Evolutionary conservation across 2,113 vertebrate genomes (phyloP).

Genomic region (Podilymbus podiceps): DNA sequence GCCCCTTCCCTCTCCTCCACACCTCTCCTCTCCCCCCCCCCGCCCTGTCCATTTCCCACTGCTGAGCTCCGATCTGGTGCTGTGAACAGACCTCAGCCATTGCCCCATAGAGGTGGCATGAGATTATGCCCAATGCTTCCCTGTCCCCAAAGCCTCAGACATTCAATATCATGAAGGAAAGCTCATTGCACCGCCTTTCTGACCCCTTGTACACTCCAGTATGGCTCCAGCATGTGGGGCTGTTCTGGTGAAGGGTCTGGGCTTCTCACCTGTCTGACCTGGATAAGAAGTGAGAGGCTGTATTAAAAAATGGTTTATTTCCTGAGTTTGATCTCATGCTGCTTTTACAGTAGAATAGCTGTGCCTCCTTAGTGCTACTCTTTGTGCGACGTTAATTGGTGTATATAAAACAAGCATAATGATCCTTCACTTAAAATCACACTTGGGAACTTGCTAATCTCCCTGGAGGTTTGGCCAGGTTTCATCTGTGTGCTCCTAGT

Average conservation of each 20-base stretch:
- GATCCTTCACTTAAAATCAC: not conserved
- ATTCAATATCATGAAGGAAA: not conserved
- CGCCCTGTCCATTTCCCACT: not conserved
- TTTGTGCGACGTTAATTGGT: not conserved
- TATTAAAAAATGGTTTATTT: not conserved
- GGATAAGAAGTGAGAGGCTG: not conserved
- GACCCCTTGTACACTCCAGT: not conserved
- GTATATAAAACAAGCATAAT: not conserved
- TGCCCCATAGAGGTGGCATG: fast-evolving
- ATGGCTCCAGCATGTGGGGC: fast-evolving
- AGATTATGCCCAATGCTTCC: not conserved
- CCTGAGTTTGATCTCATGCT: not conserved
- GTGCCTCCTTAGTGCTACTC: not conserved
- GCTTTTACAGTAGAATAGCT: not conserved
- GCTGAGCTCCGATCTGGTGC: not conserved
- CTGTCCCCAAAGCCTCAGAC: not conserved
- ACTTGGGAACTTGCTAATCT: not conserved
- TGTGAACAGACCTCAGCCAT: not conserved
- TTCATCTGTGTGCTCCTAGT: not conserved
- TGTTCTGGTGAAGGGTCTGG: not conserved
- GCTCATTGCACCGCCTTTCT: not conserved
- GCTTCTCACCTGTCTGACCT: not conserved
- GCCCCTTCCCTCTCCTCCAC: not conserved
- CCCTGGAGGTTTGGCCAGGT: not conserved
- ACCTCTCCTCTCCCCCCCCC: not conserved